Conservation (phyloP, 2,797 vertebrate genomes). For the Pseudopleuronectes americanus region DNA sequence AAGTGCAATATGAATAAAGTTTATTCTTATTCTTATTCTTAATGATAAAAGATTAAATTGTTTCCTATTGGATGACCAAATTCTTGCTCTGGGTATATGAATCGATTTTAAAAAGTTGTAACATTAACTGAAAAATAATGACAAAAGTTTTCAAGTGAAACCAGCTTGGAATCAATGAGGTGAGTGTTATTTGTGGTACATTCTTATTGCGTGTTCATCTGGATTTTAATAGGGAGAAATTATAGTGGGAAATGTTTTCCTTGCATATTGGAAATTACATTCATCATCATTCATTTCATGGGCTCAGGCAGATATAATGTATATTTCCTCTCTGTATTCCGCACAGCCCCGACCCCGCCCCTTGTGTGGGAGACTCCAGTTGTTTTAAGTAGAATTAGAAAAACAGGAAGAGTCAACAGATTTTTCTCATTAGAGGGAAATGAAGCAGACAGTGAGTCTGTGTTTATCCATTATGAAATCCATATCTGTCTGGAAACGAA, state of each 20-base stretch:
- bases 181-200: neutral
- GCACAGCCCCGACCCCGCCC: constrained; percentile 6
- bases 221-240: neutral
- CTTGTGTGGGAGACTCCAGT: constrained; percentile 29
- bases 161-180: neutral
- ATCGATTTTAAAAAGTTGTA: neutral
- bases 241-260: neutral
- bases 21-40: no score
- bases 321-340: neutral
- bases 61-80: neutral
- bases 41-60: no score
- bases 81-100: neutral
- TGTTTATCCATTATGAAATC: constrained; percentile 76
- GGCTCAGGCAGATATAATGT: neutral
- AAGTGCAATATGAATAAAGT: no score
- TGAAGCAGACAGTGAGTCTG: constrained; percentile 70
- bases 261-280: neutral
- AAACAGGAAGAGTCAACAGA: constrained; percentile 64
- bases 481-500: constrained; percentile 70
- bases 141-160: neutral
- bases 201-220: no score
- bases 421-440: constrained; percentile 69
- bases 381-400: constrained; percentile 60
- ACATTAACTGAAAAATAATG: neutral
- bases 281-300: neutral